Evolutionary conservation across 2,113 vertebrate genomes (phyloP), one percentile per base, ranked within the genome.

Genomic region (Jaculus jaculus): DNA sequence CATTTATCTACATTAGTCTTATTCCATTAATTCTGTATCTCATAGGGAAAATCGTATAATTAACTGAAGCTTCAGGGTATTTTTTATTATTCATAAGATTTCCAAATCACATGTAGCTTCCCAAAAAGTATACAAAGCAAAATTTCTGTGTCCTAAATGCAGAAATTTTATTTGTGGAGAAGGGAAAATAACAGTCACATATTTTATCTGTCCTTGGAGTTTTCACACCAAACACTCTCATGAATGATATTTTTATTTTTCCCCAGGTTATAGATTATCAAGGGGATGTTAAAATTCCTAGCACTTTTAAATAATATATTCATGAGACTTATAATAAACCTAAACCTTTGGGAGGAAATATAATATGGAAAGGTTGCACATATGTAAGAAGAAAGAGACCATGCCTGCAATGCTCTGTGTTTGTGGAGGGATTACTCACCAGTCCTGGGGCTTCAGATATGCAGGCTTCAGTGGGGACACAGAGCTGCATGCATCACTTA

Each of bases 321-420:
- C 88, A 82, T 82, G 58, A 84, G 42, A 96, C 68, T 96, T 94
- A 86, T 88, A 96, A 91, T 84, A 92, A 97, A 95, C 60, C 47
- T 73, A 58, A 96, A 92, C 66, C 74, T 95, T 95, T 72, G 81
- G 51, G 51, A 87, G 92, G 42, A 82, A 96, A 60, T 3, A 39
- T 5, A 7, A 34, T 54, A 75, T 73, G 0, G 24, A 94, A 86
- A 91, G 83, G 84, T 54, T 39, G 87, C 90, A 90, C 24, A 65
- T 28, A 83, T 51, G 32, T 78, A 93, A 93, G n/a, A 89, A 0
- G 0, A 66, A 39, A 26, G 61, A 92, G 66, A 34, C 77, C 78
- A n/a, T 21, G 87, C 66, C 85, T 96, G 13, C 17, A 66, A 75
- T 85, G 90, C 47, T 12, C 65, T 95, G 74, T 94, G 39, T 51